phyloP scores from a whole-genome alignment of 23 tunicate genomes.

The Aplidium turbinatum region DNA sequence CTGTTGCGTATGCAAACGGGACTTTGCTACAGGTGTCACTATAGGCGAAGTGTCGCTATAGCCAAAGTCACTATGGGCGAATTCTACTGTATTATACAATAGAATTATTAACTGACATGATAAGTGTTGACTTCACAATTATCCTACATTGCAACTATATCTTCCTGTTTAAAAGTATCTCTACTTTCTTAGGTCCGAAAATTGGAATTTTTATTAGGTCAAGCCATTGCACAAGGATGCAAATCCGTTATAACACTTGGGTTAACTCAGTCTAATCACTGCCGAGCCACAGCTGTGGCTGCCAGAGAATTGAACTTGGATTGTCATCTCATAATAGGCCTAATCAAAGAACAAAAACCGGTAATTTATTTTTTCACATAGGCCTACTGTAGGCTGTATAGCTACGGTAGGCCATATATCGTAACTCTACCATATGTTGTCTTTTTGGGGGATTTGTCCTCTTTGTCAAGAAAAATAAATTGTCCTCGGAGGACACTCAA shows the following conservation, averaged over 20 bases:
- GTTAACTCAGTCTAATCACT: constrained; percentile 61
- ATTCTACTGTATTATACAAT: too few species aligned
- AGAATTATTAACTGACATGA: too few species aligned
- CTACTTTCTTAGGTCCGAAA: constrained; percentile 58
- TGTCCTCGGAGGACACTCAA: too few species aligned
- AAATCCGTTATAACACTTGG: constrained; percentile 61
- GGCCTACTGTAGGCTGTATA: not conserved
- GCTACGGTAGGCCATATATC: not conserved
- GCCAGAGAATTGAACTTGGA: constrained; percentile 62
- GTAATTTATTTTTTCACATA: not conserved
- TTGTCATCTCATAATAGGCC: constrained; percentile 65
- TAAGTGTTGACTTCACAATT: too few species aligned
- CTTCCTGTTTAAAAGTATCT: too few species aligned
- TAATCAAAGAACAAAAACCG: constrained; percentile 26
- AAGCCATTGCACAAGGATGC: constrained; percentile 49
- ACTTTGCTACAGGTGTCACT: too few species aligned
- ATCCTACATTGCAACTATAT: too few species aligned
- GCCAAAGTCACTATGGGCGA: too few species aligned
- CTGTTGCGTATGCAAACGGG: too few species aligned
- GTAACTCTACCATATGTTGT: not conserved
- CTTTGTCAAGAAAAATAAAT: too few species aligned
- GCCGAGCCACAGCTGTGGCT: constrained; percentile 74
- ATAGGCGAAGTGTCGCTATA: too few species aligned
- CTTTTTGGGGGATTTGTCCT: too few species aligned
- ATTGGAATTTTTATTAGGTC: constrained; percentile 65